Evolutionary conservation across 2,113 vertebrate species (phyloP).

Genomic region (Nerophis lumbriciformis): DNA sequence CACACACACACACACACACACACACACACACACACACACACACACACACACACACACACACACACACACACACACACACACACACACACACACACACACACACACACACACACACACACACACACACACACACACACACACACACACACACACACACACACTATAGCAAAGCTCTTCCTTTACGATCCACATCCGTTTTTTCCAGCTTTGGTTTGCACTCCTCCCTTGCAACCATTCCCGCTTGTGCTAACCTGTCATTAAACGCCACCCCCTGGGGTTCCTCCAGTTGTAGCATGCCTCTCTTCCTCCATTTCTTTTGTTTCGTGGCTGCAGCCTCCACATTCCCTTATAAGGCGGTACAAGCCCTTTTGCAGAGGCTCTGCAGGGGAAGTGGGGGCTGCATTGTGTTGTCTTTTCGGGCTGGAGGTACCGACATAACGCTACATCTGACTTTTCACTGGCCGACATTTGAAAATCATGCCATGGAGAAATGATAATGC

Average conservation of each 20-base stretch:
- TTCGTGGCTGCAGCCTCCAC: constrained; percentile 48
- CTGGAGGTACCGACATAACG: constrained; percentile 4
- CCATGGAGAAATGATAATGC: constrained; percentile 22
- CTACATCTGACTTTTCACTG: constrained; percentile 2
- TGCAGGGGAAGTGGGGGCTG: constrained; percentile 33
- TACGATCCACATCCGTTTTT: neutral
- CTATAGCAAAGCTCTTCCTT: neutral
- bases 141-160: neutral
- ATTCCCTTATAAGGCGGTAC: constrained; percentile 74
- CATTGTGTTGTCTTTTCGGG: neutral
- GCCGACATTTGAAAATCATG: constrained; percentile 21
- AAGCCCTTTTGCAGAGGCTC: constrained; percentile 47
- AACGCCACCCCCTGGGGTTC: constrained; percentile 2
- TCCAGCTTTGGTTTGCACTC: constrained; percentile 1
- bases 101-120: neutral
- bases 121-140: neutral
- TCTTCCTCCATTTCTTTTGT: constrained; percentile 47
- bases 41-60: neutral
- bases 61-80: neutral
- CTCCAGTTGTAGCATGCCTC: constrained; percentile 38
- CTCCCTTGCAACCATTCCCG: neutral
- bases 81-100: neutral
- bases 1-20: neutral
- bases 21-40: neutral
- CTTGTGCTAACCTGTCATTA: constrained; percentile 5